A percentile compares a stretch with the other conserved stretches of the same genome.
phyloP scores from a whole-genome alignment of 2,888 invertebrate species.

The Lasioglossum lativentre region DNA sequence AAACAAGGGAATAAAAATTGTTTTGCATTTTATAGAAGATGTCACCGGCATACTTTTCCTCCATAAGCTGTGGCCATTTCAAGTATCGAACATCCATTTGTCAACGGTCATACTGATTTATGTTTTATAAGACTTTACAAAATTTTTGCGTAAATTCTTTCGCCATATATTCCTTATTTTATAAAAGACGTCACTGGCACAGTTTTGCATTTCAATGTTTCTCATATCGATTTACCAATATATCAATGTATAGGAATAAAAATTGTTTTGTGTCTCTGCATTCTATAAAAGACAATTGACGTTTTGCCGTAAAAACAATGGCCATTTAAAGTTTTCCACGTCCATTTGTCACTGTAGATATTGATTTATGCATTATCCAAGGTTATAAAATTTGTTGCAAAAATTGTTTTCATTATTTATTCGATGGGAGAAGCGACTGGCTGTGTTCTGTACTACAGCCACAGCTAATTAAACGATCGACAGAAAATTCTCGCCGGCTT shows the following conservation, averaged over 20 bases:
- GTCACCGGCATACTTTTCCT: background rate
- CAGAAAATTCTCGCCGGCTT: background rate
- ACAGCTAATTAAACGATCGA: background rate
- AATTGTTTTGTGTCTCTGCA: too few species aligned
- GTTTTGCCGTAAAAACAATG: too few species aligned
- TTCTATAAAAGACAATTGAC: too few species aligned
- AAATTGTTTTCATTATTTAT: too few species aligned
- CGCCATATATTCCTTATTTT: background rate
- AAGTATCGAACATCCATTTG: background rate
- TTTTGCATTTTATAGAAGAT: background rate
- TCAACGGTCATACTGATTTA: background rate
- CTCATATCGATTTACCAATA: too few species aligned
- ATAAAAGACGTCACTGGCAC: too few species aligned
- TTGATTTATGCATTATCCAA: too few species aligned
- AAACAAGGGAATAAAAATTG: background rate
- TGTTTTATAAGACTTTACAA: too few species aligned
- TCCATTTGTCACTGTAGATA: too few species aligned
- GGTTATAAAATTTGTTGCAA: background rate
- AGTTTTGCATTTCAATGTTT: too few species aligned
- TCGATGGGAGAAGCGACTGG: background rate
- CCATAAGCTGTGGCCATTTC: background rate
- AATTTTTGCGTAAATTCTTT: background rate
- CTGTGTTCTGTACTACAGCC: background rate
- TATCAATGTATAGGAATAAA: too few species aligned
- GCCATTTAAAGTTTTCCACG: too few species aligned